Percentiles rank a stretch among this genome's conserved stretches.
Conservation (phyloP, 2,888 invertebrate species). For the Gari tellinella region DNA sequence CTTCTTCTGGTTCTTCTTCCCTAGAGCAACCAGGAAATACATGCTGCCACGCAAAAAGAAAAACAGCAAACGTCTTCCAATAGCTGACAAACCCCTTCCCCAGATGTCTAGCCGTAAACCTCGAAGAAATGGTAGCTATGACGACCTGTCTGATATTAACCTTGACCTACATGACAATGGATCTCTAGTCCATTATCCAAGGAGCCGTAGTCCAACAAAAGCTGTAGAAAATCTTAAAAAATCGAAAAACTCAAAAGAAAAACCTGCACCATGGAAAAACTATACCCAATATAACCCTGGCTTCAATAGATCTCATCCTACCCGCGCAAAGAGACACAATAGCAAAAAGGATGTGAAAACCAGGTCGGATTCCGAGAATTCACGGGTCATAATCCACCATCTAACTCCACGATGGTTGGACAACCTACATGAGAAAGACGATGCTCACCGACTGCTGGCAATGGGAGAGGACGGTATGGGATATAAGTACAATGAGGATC, state of each 20-base stretch:
- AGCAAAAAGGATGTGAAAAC: slow-evolving; percentile 3
- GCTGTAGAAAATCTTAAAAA: slow-evolving; percentile 6
- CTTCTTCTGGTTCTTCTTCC: slow-evolving; percentile 74
- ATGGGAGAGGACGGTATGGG: slow-evolving; percentile 37
- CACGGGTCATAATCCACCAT: slow-evolving; percentile 17
- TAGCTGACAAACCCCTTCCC: slow-evolving; percentile 44
- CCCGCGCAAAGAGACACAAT: slow-evolving; percentile 9
- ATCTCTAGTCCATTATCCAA: slow-evolving; percentile 33
- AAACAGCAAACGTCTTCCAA: slow-evolving; percentile 50
- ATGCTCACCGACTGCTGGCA: slow-evolving; percentile 34
- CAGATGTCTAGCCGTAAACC: slow-evolving; percentile 33
- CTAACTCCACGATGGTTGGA: slow-evolving; percentile 57
- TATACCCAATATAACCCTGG: no score
- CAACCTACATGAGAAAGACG: slow-evolving; percentile 51
- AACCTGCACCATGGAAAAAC: background rate
- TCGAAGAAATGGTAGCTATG: slow-evolving; percentile 1
- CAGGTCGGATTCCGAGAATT: no score
- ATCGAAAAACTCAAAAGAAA: background rate
- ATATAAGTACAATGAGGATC: slow-evolving; percentile 21
- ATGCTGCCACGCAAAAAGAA: slow-evolving; percentile 27
- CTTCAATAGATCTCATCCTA: background rate
- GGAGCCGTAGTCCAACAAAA: no score
- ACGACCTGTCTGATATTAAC: slow-evolving; percentile 14
- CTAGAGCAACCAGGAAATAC: slow-evolving; percentile 49
- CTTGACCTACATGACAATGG: slow-evolving; percentile 2